phyloP scores from a whole-genome alignment of 23 tunicate genomes.

The Aplidium turbinatum region DNA sequence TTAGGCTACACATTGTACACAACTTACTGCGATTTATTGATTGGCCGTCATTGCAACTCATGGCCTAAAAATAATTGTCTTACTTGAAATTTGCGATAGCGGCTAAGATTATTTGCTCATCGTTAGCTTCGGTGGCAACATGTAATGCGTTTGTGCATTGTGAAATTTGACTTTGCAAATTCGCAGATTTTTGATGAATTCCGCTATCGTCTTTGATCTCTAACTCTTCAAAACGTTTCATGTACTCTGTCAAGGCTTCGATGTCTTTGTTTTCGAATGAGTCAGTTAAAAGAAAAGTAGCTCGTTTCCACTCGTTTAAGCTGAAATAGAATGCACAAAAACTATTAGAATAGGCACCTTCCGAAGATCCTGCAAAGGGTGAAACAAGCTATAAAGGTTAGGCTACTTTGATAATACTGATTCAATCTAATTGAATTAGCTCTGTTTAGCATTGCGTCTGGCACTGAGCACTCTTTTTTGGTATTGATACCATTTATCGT shows the following conservation, averaged over 20 bases:
- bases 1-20: too few relatives aligned
- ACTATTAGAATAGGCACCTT: background rate
- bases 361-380: background rate
- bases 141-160: constrained; percentile 17
- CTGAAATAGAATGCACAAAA: constrained; percentile 11
- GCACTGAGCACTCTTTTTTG: too few relatives aligned
- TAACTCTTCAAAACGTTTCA: constrained; percentile 44
- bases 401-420: too few relatives aligned
- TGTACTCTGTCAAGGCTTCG: constrained; percentile 50
- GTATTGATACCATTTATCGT: too few relatives aligned
- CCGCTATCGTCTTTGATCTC: constrained; percentile 74
- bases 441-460: too few relatives aligned
- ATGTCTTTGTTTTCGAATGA: constrained; percentile 49
- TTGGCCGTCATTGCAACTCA: too few relatives aligned
- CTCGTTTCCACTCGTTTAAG: constrained; percentile 70
- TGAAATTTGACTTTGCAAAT: constrained; percentile 15
- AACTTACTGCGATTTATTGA: too few relatives aligned
- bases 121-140: constrained; percentile 22
- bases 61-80: background rate
- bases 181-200: constrained; percentile 23
- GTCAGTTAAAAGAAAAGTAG: constrained; percentile 19
- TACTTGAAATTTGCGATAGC: constrained; percentile 51
- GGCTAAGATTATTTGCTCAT: constrained; percentile 41
- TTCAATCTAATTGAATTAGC: too few relatives aligned
- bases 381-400: background rate